Evolutionary conservation across 2,888 invertebrate genomes (phyloP).

Genomic region (Polydrusus cervinus): DNA sequence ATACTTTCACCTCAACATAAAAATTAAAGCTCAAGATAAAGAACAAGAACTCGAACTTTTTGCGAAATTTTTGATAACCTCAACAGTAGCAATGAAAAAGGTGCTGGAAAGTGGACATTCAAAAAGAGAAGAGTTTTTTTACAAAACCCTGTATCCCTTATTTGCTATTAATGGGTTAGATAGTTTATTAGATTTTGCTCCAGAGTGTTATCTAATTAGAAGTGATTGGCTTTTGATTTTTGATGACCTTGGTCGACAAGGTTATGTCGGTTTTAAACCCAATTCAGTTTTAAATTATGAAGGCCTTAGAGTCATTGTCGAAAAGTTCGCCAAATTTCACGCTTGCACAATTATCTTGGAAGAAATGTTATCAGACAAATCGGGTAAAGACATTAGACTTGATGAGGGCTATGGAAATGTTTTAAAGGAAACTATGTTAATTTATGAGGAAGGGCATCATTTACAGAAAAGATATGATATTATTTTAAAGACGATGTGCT

Average conservation of each 20-base stretch:
- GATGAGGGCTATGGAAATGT: constrained; percentile 58
- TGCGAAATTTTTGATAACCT: constrained; percentile 31
- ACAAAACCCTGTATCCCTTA: constrained; percentile 66
- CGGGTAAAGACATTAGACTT: constrained; percentile 39
- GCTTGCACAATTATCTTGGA: constrained; percentile 63
- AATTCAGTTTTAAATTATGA: constrained; percentile 51
- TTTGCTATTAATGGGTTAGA: constrained; percentile 62
- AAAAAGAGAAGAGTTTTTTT: constrained; percentile 66
- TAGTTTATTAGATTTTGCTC: constrained; percentile 59
- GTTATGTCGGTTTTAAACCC: constrained; percentile 41
- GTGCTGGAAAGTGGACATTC: constrained; percentile 19
- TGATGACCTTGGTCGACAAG: constrained; percentile 65
- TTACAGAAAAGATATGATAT: background rate
- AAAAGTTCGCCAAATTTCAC: background rate
- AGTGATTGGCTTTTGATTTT: constrained; percentile 65
- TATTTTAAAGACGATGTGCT: constrained; percentile 20
- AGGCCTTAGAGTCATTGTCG: constrained; percentile 21
- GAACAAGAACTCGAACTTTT: constrained; percentile 17
- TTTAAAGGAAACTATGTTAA: constrained; percentile 17
- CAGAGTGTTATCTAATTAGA: constrained; percentile 66
- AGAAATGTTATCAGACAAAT: constrained; percentile 56
- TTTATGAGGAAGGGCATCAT: background rate
- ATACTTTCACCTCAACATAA: constrained; percentile 60
- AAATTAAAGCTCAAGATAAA: background rate
- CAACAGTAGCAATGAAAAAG: constrained; percentile 1